Evolutionary conservation across 2,797 vertebrate species (phyloP).

Genomic region (Diceros bicornis): DNA sequence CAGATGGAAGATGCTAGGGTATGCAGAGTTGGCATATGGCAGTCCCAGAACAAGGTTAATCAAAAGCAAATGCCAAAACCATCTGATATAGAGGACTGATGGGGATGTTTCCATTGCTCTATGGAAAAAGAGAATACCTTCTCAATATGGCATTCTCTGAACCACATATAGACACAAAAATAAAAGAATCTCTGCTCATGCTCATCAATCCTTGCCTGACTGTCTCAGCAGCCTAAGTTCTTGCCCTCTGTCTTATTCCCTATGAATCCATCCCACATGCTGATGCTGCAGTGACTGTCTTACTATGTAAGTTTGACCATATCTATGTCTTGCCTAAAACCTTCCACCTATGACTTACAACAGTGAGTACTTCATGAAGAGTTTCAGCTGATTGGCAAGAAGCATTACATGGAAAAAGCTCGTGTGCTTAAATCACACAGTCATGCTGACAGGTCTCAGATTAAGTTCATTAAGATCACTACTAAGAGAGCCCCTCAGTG

Average conservation of each 20-base stretch:
- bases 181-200: background rate
- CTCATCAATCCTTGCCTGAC: background rate
- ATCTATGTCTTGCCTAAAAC: background rate
- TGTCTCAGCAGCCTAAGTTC: background rate
- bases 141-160: background rate
- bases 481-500: background rate
- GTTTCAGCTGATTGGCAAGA: background rate
- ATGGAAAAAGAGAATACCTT: background rate
- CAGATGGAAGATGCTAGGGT: conserved; percentile 67
- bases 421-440: background rate
- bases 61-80: conserved; percentile 58
- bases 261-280: background rate
- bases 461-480: background rate
- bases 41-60: conserved; percentile 13
- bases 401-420: background rate
- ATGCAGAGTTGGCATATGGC: conserved; percentile 66
- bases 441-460: background rate
- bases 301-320: background rate
- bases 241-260: background rate
- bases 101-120: background rate
- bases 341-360: background rate
- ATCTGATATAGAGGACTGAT: background rate
- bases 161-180: background rate
- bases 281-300: background rate
- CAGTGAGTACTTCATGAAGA: background rate